Conservation (phyloP, 2,888 invertebrate genomes). For the Leucozona laternaria region DNA sequence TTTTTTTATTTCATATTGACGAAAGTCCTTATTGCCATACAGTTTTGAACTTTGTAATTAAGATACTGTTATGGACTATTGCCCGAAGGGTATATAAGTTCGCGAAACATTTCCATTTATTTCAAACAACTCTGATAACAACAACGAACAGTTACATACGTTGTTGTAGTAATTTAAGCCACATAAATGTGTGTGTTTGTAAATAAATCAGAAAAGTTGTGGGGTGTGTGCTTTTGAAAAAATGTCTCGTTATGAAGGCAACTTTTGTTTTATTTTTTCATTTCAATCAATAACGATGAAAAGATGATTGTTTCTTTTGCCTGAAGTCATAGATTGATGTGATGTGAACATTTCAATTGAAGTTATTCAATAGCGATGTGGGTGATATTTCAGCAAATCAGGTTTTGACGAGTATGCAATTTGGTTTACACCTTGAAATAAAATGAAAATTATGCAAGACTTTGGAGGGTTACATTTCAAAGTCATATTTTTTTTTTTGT, state of each 20-base stretch:
- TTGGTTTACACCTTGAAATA: constrained; percentile 16
- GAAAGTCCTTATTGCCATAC: not conserved
- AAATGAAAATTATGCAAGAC: constrained; percentile 22
- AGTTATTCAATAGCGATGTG: constrained; percentile 16
- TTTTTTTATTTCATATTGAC: not conserved
- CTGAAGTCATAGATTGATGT: constrained; percentile 14
- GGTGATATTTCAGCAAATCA: constrained; percentile 21
- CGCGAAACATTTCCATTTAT: constrained; percentile 19
- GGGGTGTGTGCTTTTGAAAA: not conserved
- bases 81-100: constrained; percentile 3
- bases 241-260: constrained; percentile 19
- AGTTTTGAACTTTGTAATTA: not conserved
- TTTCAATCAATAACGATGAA: constrained; percentile 34
- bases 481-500: not conserved
- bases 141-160: not conserved
- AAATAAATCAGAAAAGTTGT: constrained; percentile 1
- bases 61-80: not conserved
- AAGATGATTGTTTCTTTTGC: constrained; percentile 19
- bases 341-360: constrained; percentile 34
- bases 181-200: constrained; percentile 15
- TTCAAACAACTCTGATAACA: constrained; percentile 6
- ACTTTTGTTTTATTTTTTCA: not conserved
- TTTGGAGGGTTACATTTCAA: constrained; percentile 7
- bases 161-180: constrained; percentile 8
- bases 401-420: constrained; percentile 11